A percentile compares a stretch with the other conserved stretches of the same genome.
These are phyloP conservation scores for Enteromius viviparus DNA, from an alignment of 2,797 vertebrate genomes.

Conservation along the genomic window DNA sequence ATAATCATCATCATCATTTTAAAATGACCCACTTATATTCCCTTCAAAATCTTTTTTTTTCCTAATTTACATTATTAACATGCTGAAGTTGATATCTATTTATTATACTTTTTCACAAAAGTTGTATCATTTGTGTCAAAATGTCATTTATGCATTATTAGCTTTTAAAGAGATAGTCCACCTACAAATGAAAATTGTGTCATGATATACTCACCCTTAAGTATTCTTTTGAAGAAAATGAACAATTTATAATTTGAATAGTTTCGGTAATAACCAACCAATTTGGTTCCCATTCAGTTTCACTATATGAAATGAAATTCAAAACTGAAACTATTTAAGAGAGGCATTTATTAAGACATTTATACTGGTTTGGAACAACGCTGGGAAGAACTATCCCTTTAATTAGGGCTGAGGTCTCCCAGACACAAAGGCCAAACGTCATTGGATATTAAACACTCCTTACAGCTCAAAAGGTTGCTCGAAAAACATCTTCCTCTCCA, in stretches of 20 bases:
- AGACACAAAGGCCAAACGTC: neutral
- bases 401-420: neutral
- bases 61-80: neutral
- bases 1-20: neutral
- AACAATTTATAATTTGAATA: neutral
- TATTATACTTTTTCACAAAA: neutral
- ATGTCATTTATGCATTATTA: neutral
- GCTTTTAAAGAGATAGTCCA: neutral
- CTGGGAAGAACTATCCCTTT: neutral
- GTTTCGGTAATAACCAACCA: neutral
- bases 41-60: neutral
- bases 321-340: neutral
- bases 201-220: neutral
- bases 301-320: neutral
- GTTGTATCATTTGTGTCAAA: too few species aligned
- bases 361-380: neutral
- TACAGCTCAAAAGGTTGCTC: neutral
- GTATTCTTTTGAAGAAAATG: neutral
- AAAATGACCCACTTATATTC: neutral
- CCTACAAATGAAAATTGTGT: neutral
- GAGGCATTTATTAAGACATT: neutral
- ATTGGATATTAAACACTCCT: neutral
- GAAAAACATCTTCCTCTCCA: neutral
- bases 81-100: neutral
- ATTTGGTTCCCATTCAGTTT: neutral